Evolutionary conservation across 2,888 invertebrate species (phyloP).

Genomic region (Pristionchus fissidentatus): DNA sequence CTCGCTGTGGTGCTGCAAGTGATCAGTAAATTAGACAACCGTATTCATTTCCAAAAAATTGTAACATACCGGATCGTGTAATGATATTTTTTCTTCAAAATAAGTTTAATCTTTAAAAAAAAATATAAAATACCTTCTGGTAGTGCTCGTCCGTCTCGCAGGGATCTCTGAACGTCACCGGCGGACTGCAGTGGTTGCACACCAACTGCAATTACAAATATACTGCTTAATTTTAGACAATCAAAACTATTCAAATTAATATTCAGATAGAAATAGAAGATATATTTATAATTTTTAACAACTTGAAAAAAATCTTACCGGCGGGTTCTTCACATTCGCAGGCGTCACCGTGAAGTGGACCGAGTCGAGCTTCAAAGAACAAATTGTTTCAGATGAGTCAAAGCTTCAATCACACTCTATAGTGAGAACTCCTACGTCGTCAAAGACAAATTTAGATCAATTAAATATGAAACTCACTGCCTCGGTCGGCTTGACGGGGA

Average conservation of each 20-base stretch:
- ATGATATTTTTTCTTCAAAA: no score
- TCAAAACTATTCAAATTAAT: not conserved
- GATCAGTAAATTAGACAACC: no score
- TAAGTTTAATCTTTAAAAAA: no score
- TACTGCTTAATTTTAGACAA: not conserved
- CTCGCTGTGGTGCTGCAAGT: not conserved
- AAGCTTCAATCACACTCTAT: no score
- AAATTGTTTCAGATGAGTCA: not conserved
- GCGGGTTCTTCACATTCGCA: not conserved
- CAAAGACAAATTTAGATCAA: not conserved
- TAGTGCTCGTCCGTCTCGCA: not conserved
- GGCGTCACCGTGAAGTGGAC: not conserved
- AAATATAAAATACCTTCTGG: no score
- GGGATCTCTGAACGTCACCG: not conserved
- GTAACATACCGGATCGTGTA: no score
- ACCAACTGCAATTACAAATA: not conserved
- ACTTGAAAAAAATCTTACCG: not conserved
- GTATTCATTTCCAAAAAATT: no score
- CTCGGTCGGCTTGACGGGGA: not conserved
- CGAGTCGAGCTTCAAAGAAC: not conserved
- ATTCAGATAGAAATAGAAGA: not conserved
- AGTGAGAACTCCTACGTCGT: no score
- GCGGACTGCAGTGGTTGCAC: not conserved
- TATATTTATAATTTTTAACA: not conserved
- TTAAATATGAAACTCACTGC: not conserved